These are phyloP conservation scores for Heloderma charlesbogerti DNA, from an alignment of 2,113 vertebrate genomes.

Conservation along the genomic window DNA sequence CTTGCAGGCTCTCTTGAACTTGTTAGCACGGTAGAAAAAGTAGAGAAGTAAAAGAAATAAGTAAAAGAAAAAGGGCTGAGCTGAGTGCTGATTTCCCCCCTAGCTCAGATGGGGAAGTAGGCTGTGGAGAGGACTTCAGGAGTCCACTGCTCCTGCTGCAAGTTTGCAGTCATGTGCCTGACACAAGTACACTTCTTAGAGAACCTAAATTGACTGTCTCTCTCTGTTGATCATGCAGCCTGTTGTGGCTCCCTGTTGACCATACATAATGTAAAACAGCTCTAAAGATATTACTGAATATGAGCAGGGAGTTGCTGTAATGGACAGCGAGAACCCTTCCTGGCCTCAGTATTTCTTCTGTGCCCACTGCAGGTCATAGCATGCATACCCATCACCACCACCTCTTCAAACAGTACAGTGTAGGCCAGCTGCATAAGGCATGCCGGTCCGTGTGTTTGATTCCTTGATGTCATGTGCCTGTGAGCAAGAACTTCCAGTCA, in stretches of 20 bases:
- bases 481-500: not conserved
- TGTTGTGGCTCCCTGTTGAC: too few species aligned
- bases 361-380: not conserved
- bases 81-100: not conserved
- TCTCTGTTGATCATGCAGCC: not conserved
- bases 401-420: not conserved
- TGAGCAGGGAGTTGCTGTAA: not conserved
- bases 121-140: not conserved
- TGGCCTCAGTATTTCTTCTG: not conserved
- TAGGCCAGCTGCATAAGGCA: not conserved
- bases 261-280: not conserved
- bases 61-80: not conserved
- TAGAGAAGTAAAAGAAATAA: not conserved
- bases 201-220: not conserved
- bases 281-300: not conserved
- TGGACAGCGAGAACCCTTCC: not conserved
- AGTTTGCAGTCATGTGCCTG: not conserved
- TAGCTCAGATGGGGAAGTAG: not conserved
- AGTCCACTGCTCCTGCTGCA: not conserved
- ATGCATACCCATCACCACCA: not conserved
- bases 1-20: not conserved
- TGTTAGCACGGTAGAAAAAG: not conserved
- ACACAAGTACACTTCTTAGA: not conserved
- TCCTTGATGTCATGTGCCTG: not conserved
- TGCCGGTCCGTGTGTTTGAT: not conserved